Percentiles rank a stretch among this genome's conserved stretches.
Conservation (phyloP, 2,113 vertebrate species). For the Rhagologus leucostigma region DNA sequence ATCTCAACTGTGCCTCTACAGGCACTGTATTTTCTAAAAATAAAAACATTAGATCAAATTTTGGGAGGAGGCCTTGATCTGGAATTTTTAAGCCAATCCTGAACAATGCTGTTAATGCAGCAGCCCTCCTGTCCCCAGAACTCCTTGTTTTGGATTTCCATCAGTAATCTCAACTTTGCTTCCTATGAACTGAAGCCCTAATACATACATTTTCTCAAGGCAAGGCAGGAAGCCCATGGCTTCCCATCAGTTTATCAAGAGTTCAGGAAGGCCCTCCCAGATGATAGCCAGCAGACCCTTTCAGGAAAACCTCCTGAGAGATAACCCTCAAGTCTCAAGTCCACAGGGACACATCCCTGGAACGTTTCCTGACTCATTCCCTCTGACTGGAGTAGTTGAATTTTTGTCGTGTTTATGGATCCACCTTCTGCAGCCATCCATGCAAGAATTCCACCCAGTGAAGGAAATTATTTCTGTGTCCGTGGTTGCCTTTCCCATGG, state of each 20-base stretch:
- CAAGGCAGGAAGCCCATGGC: conserved; percentile 8
- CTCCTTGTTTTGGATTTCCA: neutral
- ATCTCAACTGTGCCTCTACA: neutral
- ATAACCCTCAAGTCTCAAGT: neutral
- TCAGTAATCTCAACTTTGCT: neutral
- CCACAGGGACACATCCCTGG: neutral
- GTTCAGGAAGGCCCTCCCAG: conserved; percentile 44
- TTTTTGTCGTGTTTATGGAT: neutral
- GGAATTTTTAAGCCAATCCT: neutral
- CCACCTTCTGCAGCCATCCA: neutral
- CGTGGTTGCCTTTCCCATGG: neutral
- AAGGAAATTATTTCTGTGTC: neutral
- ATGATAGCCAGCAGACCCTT: neutral
- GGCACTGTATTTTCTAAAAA: conserved; percentile 22
- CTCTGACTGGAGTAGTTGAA: neutral
- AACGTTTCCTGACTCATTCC: neutral
- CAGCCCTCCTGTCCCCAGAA: neutral
- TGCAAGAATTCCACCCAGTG: neutral
- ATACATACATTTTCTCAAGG: neutral
- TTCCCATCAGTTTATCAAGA: conserved; percentile 46
- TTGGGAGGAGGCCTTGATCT: neutral
- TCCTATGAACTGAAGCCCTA: neutral
- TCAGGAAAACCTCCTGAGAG: conserved; percentile 46
- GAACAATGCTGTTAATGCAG: neutral
- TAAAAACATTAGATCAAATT: conserved; percentile 1